phyloP scores from a whole-genome alignment of 2,797 vertebrate species.

The Amphiprion clarkii region DNA sequence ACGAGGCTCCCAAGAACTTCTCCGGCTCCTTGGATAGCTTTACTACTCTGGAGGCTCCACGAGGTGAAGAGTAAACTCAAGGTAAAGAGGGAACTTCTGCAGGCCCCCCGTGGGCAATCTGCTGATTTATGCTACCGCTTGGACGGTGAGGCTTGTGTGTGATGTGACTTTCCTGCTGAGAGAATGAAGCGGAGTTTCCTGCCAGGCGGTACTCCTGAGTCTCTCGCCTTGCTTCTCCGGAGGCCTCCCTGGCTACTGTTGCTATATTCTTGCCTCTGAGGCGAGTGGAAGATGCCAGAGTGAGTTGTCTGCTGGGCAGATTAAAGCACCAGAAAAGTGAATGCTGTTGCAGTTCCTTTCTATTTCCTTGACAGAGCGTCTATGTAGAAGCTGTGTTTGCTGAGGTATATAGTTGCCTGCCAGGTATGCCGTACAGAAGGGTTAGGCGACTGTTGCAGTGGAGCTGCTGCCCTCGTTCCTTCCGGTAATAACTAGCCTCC shows the following conservation, averaged over 20 bases:
- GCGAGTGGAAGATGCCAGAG: constrained; percentile 56
- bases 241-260: constrained; percentile 51
- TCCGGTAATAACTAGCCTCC: background rate
- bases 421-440: background rate
- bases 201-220: constrained; percentile 38
- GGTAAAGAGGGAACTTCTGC: constrained; percentile 7
- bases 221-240: constrained; percentile 26
- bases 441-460: constrained; percentile 31
- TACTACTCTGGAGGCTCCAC: constrained; percentile 19
- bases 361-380: constrained; percentile 31
- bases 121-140: constrained; percentile 25
- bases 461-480: constrained; percentile 27
- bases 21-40: constrained; percentile 5
- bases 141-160: constrained; percentile 10
- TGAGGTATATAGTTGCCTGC: constrained; percentile 71
- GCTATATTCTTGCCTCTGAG: constrained; percentile 53
- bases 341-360: constrained; percentile 26
- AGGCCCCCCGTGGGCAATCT: constrained; percentile 20
- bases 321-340: constrained; percentile 41
- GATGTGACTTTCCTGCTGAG: constrained; percentile 21
- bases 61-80: constrained; percentile 13
- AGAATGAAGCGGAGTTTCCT: constrained; percentile 16
- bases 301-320: constrained; percentile 19
- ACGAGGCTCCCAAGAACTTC: constrained; percentile 12
- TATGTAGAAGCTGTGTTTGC: constrained; percentile 26